Base-by-base conservation (phyloP, 1,140 invertebrate species). In the Mycetomoellerius zeteki region DNA sequence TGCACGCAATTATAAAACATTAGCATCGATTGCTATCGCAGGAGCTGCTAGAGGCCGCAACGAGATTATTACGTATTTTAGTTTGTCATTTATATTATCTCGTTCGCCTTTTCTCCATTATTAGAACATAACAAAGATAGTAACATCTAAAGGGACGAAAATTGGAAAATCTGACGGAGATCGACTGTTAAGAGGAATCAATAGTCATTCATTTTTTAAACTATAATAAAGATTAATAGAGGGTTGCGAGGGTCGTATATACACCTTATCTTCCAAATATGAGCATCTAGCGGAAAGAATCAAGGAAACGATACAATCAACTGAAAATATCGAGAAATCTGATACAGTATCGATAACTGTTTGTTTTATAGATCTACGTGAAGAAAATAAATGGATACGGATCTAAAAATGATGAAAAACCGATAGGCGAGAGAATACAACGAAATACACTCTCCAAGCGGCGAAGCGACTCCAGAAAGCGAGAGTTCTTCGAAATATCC, bases 21-120 rank as follows among this genome's bases (percentile, higher is more conserved):
- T 72, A 82, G 30, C 47, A 71, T 69, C 30, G 77, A 71, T 71
- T 54, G 64, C 37, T 65, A 65, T 65, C 76, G 60, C 77, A 47
- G 30, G n/a, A 43, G 4, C 7, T 33, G 43, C 7, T 12, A 52
- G n/a, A 56, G 65, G 47, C 21, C 14, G 73, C 33, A 14, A 21
- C 21, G 21, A 27, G 24, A 80, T 78, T 64, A 43, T 62, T 64
- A 52, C 47, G n/a, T 47, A 5, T 33, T 75, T 62, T 2, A 60
- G 14, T 60, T 64, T 24, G 37, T 60, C 19, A 47, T 50, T 85
- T 50, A 19, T 30, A 62, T n/a, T 60, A 62, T n/a, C 47, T 80
- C 19, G 7, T 21, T 65, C 43, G 60, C 43, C 30, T 47, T 21
- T 27, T 21, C 1, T 47, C n/a, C 16, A 0, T 47, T 47, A 7